A percentile compares a stretch with the other conserved stretches of the same genome.
Evolutionary conservation across 2,888 invertebrate genomes (phyloP).

Genomic region (Lampropteryx suffumata): DNA sequence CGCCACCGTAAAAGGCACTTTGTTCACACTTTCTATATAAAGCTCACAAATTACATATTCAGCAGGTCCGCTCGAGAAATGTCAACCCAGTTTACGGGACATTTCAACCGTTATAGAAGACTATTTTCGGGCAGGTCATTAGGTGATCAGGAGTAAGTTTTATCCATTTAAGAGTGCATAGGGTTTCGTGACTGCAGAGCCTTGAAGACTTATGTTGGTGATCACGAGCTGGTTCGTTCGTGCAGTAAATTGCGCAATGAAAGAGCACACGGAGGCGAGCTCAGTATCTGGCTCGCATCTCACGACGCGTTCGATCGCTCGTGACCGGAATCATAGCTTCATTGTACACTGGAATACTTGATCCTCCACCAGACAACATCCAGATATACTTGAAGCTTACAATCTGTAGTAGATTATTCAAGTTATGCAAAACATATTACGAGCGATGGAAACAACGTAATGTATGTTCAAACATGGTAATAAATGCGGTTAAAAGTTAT

Average conservation of each 20-base stretch:
- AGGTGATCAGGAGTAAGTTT: constrained; percentile 10
- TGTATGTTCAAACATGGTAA: neutral
- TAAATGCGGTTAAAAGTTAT: too few relatives aligned
- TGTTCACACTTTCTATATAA: constrained; percentile 50
- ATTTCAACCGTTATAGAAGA: constrained; percentile 10
- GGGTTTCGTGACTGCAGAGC: constrained; percentile 61
- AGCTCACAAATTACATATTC: constrained; percentile 41
- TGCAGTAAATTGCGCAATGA: constrained; percentile 76
- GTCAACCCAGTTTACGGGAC: constrained; percentile 46
- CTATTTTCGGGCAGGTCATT: constrained; percentile 21
- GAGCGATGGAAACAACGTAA: neutral
- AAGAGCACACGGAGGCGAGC: constrained; percentile 57
- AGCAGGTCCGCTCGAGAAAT: constrained; percentile 48
- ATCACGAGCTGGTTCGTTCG: constrained; percentile 62
- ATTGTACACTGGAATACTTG: constrained; percentile 25
- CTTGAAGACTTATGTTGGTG: constrained; percentile 54
- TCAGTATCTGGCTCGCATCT: constrained; percentile 63
- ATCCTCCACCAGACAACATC: constrained; percentile 23
- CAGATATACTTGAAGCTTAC: constrained; percentile 24
- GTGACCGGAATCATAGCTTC: constrained; percentile 54
- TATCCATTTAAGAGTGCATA: constrained; percentile 35
- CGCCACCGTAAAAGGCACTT: constrained; percentile 46
- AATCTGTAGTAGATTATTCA: constrained; percentile 12
- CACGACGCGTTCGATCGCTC: constrained; percentile 61
- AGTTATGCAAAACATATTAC: constrained; percentile 6